phyloP scores from a whole-genome alignment of 2,888 invertebrate species.

The Cataglyphis albicans region DNA sequence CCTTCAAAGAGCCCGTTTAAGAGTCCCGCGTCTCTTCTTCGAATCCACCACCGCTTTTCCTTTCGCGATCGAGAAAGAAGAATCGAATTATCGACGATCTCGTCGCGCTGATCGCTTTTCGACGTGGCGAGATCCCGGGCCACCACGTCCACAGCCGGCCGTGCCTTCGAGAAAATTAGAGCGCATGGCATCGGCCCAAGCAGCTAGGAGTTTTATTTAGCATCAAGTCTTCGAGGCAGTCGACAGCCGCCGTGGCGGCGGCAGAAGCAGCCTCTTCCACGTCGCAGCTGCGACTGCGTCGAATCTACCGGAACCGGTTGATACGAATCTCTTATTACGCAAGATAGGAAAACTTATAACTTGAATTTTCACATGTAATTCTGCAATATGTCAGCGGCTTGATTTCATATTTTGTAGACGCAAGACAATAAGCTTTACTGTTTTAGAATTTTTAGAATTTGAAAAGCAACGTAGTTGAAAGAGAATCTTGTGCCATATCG shows the following conservation, averaged over 20 bases:
- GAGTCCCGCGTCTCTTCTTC: not conserved
- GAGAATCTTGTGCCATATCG: not conserved
- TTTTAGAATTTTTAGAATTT: not conserved
- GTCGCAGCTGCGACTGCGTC: slow-evolving; percentile 27
- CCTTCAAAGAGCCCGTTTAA: not conserved
- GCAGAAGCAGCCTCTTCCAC: slow-evolving; percentile 53
- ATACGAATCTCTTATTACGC: slow-evolving; percentile 48
- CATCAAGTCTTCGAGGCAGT: slow-evolving; percentile 80
- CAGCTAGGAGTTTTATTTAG: slow-evolving; percentile 85
- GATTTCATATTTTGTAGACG: not conserved
- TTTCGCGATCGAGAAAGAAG: slow-evolving; percentile 2
- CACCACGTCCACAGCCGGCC: slow-evolving; percentile 72
- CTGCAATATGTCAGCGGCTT: not conserved
- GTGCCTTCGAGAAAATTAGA: slow-evolving; percentile 83
- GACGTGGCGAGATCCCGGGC: slow-evolving; percentile 74
- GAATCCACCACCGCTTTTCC: not conserved
- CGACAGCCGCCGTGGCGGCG: slow-evolving; percentile 50
- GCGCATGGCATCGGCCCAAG: slow-evolving; percentile 84
- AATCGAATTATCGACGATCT: slow-evolving; percentile 53
- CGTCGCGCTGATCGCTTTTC: slow-evolving; percentile 58
- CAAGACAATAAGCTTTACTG: not conserved
- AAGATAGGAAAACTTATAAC: slow-evolving; percentile 29
- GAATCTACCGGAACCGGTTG: slow-evolving; percentile 13
- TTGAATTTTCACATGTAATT: not conserved
- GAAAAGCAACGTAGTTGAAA: not conserved